Conservation (phyloP, 2,888 invertebrate species). For the Hypena proboscidalis region DNA sequence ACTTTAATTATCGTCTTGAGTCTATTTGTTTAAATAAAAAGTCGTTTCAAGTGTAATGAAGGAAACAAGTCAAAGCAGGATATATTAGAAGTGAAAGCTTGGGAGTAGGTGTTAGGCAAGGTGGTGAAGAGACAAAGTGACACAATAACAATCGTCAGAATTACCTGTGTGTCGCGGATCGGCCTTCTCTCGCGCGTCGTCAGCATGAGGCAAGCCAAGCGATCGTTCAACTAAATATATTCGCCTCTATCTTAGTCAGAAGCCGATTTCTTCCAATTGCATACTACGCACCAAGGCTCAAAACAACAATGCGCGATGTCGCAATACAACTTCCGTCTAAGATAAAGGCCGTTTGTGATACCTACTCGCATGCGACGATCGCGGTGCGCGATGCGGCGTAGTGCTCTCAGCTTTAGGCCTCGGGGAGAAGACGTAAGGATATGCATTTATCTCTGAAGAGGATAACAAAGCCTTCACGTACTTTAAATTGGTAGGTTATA, state of each 20-base stretch:
- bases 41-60: conserved; percentile 13
- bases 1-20: no score
- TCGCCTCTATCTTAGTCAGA: conserved; percentile 43
- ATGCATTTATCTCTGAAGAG: conserved; percentile 9
- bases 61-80: conserved; percentile 25
- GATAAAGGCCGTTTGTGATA: conserved; percentile 58
- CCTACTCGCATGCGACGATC: conserved; percentile 80
- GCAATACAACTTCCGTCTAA: conserved; percentile 24
- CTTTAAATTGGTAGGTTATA: no score
- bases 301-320: neutral
- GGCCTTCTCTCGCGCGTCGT: conserved; percentile 46
- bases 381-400: conserved; percentile 77
- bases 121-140: conserved; percentile 57
- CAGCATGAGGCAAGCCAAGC: conserved; percentile 78
- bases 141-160: conserved; percentile 38
- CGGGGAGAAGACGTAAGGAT: conserved; percentile 67
- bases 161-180: conserved; percentile 57
- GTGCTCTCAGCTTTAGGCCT: conserved; percentile 71
- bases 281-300: no score
- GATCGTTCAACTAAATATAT: conserved; percentile 50
- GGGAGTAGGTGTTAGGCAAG: conserved; percentile 46
- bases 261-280: conserved; percentile 14
- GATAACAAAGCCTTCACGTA: no score
- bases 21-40: conserved; percentile 12
- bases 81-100: conserved; percentile 40